Evolutionary conservation across 2,888 invertebrate genomes (phyloP).

Genomic region (Ditylenchus weischeri): DNA sequence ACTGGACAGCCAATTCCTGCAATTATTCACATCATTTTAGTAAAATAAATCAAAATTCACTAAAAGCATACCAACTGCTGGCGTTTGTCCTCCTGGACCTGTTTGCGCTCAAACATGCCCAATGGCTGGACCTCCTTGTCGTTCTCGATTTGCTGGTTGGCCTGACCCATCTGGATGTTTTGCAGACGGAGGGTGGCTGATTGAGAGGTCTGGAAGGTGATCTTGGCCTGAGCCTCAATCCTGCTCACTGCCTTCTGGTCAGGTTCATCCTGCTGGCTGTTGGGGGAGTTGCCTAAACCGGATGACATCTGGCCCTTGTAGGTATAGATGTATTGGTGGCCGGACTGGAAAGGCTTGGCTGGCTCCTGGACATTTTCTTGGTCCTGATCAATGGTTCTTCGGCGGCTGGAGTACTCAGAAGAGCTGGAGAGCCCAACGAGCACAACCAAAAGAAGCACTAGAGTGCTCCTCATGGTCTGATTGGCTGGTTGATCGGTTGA

Average conservation of each 20-base stretch:
- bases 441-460: too few species aligned
- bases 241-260: conserved; percentile 34
- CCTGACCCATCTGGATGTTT: conserved; percentile 29
- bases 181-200: conserved; percentile 25
- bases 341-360: conserved; percentile 23
- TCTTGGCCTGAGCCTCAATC: conserved; percentile 27
- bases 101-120: conserved; percentile 19
- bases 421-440: too few species aligned
- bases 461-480: too few species aligned
- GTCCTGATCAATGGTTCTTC: too few species aligned
- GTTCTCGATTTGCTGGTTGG: conserved; percentile 23
- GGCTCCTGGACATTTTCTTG: background rate
- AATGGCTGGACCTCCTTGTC: conserved; percentile 21
- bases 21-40: background rate
- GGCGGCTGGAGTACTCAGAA: too few species aligned
- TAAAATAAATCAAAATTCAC: background rate
- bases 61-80: conserved; percentile 1
- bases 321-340: conserved; percentile 24
- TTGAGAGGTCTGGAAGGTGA: conserved; percentile 24
- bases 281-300: conserved; percentile 14
- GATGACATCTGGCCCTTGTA: conserved; percentile 32
- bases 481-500: too few species aligned
- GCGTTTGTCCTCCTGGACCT: conserved; percentile 21
- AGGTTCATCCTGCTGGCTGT: too few species aligned
- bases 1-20: background rate